Percentiles rank a stretch among this genome's conserved stretches.
Conservation (phyloP, 2,113 vertebrate species). For the Indicator maculatus region DNA sequence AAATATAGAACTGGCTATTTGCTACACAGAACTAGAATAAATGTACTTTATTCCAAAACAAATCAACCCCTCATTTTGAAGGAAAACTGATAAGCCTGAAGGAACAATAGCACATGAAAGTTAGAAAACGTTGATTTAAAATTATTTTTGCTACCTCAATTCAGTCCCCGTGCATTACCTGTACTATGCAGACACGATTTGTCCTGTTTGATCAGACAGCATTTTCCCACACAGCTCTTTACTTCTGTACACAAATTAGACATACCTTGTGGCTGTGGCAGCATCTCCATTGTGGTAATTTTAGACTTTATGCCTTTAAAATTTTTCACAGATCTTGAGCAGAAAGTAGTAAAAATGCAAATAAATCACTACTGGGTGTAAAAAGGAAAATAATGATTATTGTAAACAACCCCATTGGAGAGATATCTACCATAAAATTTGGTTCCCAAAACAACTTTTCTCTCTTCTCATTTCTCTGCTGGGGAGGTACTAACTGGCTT, state of each 20-base stretch:
- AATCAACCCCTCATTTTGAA: neutral
- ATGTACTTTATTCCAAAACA: neutral
- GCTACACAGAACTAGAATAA: neutral
- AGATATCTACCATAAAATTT: too few relatives aligned
- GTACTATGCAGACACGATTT: neutral
- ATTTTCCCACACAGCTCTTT: neutral
- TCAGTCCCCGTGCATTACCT: neutral
- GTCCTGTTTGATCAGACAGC: neutral
- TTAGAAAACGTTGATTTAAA: neutral
- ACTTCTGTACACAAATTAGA: neutral
- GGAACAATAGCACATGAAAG: neutral
- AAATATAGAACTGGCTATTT: neutral
- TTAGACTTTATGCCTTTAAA: neutral
- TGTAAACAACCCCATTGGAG: too few relatives aligned
- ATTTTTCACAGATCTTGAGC: too few relatives aligned
- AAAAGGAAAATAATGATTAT: too few relatives aligned
- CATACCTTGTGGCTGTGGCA: neutral
- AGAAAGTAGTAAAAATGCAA: too few relatives aligned
- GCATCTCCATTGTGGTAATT: neutral
- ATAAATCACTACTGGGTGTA: too few relatives aligned
- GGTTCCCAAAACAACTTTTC: too few relatives aligned
- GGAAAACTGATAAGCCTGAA: neutral
- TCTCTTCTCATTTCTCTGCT: too few relatives aligned
- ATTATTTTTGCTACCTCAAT: neutral
- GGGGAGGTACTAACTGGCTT: too few relatives aligned